Conservation (phyloP, 2,888 invertebrate species). For the Leptothorax acervorum region DNA sequence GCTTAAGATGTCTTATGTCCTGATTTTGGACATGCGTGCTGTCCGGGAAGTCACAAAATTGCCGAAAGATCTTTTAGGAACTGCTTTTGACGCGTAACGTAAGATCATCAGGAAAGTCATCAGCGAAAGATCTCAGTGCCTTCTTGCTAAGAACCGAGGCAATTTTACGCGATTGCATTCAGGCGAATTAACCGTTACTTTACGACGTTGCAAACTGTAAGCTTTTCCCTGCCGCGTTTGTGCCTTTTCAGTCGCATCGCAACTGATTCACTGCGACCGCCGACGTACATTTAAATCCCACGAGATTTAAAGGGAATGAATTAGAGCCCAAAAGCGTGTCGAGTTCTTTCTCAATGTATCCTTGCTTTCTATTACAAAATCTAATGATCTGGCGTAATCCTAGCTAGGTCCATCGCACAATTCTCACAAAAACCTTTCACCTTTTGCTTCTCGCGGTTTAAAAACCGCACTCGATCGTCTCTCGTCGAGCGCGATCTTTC, state of each 20-base stretch:
- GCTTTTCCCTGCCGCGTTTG: not conserved
- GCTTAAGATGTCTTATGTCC: no score
- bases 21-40: no score
- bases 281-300: not conserved
- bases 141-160: not conserved
- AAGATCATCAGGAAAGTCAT: not conserved
- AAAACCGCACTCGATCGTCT: not conserved
- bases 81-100: no score
- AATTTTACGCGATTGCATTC: constrained; percentile 33
- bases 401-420: not conserved
- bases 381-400: not conserved
- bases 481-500: not conserved
- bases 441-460: not conserved
- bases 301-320: no score
- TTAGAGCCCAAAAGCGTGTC: not conserved
- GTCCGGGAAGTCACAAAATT: not conserved
- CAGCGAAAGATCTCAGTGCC: not conserved
- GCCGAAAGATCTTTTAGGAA: not conserved
- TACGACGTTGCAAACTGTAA: constrained; percentile 15
- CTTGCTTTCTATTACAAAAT: not conserved
- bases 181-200: constrained; percentile 36
- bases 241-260: constrained; percentile 1
- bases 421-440: not conserved
- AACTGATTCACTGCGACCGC: no score
- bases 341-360: not conserved